Base-by-base conservation (phyloP, 2,888 invertebrate genomes). In the Archips xylosteana region DNA sequence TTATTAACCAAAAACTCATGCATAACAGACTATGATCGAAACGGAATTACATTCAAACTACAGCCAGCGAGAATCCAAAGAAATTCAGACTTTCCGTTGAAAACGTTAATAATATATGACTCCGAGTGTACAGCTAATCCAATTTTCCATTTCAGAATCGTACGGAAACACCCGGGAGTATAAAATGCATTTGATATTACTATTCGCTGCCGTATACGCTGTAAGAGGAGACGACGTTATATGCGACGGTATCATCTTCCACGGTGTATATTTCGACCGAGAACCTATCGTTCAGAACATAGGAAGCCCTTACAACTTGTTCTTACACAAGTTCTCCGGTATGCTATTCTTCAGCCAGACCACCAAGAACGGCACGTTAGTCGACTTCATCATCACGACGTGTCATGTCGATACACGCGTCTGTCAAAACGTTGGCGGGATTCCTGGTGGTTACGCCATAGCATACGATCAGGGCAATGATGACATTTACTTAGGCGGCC, bases 401-500 rank as follows among this genome's bases (percentile, higher is more conserved):
- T 92, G 92, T 67, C 80, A 88, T 59, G 47, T 92, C 0, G 84
- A 84, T 0, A 89, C 82, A 12, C 83, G 76, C 23, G 78, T 78
- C 1, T 90, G 90, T 64, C 76, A 70, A 2, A 77, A 85, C 3
- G 81, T 92, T 0, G 67, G 71, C 2, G 90, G 89, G 0, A 80
- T 93, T 0, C 83, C 88, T 0, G 93, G 92, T 0, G 93, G 93
- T 0, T 92, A 91, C 54, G 92, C 93, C 0, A 81, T 93, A 3
- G 90, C 88, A 0, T 92, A 92, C 59, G 93, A 93, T 66, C 75
- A 81, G 0, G 88, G 87, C 0, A 91, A 92, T 47, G 92, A 93
- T n/a, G 91, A 92, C 45, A 83, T 93, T 2, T 93, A 90, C 74
- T 87, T 93, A 57, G 93, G 93, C 0, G 93, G 92, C 0, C 91